Base-by-base conservation (phyloP, 2,888 invertebrate genomes). In the Thecophora atra region DNA sequence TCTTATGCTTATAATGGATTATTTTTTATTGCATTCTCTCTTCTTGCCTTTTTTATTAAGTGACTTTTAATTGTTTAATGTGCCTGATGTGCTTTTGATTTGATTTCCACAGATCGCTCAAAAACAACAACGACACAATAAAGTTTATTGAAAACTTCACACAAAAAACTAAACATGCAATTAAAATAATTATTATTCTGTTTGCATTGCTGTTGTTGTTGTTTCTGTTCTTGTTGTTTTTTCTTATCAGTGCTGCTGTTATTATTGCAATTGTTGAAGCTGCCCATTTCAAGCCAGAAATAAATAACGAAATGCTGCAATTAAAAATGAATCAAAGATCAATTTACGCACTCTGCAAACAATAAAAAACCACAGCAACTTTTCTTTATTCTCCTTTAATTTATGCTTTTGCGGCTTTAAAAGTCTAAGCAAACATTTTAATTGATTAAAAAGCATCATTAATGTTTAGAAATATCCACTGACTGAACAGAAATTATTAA, bases 251-350 rank as follows among this genome's bases (percentile, higher is more conserved):
- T 47, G 28, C 54, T 66, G 6, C 42, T 67, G 56, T 67, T 47
- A 47, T 47, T 47, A 47, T 47, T 47, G 28, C 11, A 8, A 37
- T 37, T 37, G 11, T 37, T 37, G 37, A 6, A 8, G 37, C 11
- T 37, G 11, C 5, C 17, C 17, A 47, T 47, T 47, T 47, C 17
- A n/a, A 47, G 47, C 47, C 42, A 68, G 37, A 24, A 58, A 24
- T 44, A 37, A 63, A 74, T 54, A 74, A n/a, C n/a, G n/a, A 75
- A 75, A 74, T 72, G 69, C 69, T 70, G 76, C 76, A 77, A 78
- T 78, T 78, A 78, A 77, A 78, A 78, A 73, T 77, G 75, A 78
- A 78, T 78, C 78, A 78, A 77, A 78, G 74, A 76, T 76, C 75
- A 77, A 77, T 77, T 78, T 77, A 72, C 60, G 51, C 37, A 37